Conservation (phyloP, 2,113 vertebrate genomes). For the Malaclemys terrapin region DNA sequence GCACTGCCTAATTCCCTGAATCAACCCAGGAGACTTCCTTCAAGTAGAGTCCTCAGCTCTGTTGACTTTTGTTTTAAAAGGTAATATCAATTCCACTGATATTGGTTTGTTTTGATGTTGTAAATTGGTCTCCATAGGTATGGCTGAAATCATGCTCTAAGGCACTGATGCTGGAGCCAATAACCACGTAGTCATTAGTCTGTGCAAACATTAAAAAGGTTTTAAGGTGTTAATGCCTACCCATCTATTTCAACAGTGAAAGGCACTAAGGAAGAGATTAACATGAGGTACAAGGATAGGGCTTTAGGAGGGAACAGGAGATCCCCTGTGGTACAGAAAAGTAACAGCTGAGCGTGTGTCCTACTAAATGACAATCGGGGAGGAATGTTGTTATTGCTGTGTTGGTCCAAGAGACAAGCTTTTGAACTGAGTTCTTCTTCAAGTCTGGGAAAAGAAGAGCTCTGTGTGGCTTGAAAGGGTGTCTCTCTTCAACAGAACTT, state of each 20-base stretch:
- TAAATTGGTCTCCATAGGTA: slow-evolving; percentile 84
- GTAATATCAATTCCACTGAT: slow-evolving; percentile 80
- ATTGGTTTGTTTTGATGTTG: slow-evolving; percentile 83
- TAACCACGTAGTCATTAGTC: slow-evolving; percentile 75
- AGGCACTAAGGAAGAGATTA: neutral
- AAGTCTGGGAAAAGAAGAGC: too few relatives aligned
- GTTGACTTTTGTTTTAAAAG: slow-evolving; percentile 79
- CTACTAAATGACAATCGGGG: neutral
- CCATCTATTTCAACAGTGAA: neutral
- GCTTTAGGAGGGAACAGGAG: too few relatives aligned
- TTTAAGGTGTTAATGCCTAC: slow-evolving; percentile 71
- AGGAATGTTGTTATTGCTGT: too few relatives aligned
- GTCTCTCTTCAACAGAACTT: too few relatives aligned
- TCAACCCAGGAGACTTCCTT: slow-evolving; percentile 63
- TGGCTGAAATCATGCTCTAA: slow-evolving; percentile 81
- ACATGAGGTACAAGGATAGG: neutral
- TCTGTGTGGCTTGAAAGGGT: too few relatives aligned
- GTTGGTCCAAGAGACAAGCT: too few relatives aligned
- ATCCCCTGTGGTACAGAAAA: neutral
- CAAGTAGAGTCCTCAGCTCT: slow-evolving; percentile 73
- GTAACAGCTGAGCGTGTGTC: neutral
- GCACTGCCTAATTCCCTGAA: slow-evolving; percentile 45
- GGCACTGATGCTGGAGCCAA: slow-evolving; percentile 67
- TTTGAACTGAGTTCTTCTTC: too few relatives aligned
- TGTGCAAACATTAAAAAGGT: slow-evolving; percentile 71